A percentile compares a stretch with the other conserved stretches of the same genome.
phyloP scores from a whole-genome alignment of 2,113 vertebrate species.

The Istiophorus platypterus region DNA sequence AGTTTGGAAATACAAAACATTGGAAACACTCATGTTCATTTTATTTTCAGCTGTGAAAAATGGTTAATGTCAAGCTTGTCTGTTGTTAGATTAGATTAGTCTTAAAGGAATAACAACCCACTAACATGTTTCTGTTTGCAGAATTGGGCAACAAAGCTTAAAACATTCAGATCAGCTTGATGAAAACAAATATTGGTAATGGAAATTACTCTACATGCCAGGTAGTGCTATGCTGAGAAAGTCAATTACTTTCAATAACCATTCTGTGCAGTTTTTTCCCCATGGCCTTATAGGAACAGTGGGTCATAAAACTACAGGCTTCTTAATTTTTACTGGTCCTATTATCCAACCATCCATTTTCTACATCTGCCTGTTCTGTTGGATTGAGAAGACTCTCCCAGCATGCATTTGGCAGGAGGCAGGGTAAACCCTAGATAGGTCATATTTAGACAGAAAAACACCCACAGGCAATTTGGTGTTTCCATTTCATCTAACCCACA shows the following conservation, averaged over 20 bases:
- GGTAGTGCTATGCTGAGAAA: constrained; percentile 48
- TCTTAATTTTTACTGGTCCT: constrained; percentile 19
- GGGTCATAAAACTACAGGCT: constrained; percentile 26
- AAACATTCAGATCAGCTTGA: constrained; percentile 44
- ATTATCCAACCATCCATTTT: constrained; percentile 36
- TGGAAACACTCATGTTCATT: too few relatives aligned
- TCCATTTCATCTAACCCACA: constrained; percentile 10
- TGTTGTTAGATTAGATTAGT: constrained; percentile 68
- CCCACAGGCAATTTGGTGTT: constrained; percentile 29
- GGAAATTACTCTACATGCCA: constrained; percentile 42
- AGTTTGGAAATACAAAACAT: constrained; percentile 33
- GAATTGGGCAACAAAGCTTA: constrained; percentile 38
- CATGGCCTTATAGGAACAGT: constrained; percentile 1
- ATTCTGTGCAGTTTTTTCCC: constrained; percentile 4
- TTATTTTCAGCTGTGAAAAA: constrained; percentile 25
- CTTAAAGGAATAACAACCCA: constrained; percentile 65
- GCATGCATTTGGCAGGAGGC: constrained; percentile 11
- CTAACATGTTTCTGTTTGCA: constrained; percentile 62
- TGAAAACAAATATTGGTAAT: constrained; percentile 60
- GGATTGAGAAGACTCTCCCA: constrained; percentile 5
- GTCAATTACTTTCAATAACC: constrained; percentile 38
- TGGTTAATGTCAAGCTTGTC: constrained; percentile 71
- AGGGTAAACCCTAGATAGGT: neutral
- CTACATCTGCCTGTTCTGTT: constrained; percentile 16
- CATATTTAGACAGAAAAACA: constrained; percentile 28